Evolutionary conservation across 2,888 invertebrate genomes (phyloP).

Genomic region (Pyrgus malvae): DNA sequence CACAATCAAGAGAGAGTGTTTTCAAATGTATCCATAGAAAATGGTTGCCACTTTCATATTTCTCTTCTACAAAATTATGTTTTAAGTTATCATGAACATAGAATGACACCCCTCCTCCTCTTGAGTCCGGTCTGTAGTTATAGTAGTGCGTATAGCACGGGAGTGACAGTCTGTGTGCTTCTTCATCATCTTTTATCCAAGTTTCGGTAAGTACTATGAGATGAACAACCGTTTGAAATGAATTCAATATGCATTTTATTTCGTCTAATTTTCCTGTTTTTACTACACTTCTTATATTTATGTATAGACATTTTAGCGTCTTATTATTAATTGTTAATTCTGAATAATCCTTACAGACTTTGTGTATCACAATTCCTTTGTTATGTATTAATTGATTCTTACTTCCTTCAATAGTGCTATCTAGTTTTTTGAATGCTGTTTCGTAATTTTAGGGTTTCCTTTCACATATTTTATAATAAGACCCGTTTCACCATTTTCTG

Average conservation of each 20-base stretch:
- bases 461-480: conserved; percentile 17
- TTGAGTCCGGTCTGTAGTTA: neutral
- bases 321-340: neutral
- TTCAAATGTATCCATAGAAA: conserved; percentile 25
- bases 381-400: neutral
- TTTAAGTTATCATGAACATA: conserved; percentile 17
- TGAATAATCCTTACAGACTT: neutral
- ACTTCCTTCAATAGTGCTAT: neutral
- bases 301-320: neutral
- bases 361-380: neutral
- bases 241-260: neutral
- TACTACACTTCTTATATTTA: conserved; percentile 25
- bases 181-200: conserved; percentile 14
- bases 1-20: conserved; percentile 17
- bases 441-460: conserved; percentile 14
- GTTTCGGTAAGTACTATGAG: conserved; percentile 30
- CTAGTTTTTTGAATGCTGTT: conserved; percentile 21
- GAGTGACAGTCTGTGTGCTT: conserved; percentile 1
- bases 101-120: conserved; percentile 22
- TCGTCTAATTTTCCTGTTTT: conserved; percentile 15
- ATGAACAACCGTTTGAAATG: conserved; percentile 28
- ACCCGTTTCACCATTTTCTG: conserved; percentile 10
- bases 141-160: conserved; percentile 4
- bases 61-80: conserved; percentile 8
- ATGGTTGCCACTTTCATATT: conserved; percentile 8